Conservation (phyloP, 2,797 vertebrate species). For the Euthynnus affinis region DNA sequence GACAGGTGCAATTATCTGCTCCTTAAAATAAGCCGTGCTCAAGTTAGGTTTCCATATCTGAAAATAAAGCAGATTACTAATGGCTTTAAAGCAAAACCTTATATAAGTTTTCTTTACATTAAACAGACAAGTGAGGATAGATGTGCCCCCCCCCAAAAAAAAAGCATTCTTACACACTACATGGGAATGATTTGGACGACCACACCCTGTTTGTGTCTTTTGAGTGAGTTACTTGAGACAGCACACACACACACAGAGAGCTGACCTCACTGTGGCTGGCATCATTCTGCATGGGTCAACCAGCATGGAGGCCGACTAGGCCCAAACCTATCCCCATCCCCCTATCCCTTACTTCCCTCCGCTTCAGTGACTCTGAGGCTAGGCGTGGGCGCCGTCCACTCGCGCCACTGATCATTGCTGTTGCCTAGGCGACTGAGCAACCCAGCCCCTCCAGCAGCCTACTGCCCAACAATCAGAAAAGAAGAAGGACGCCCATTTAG, state of each 20-base stretch:
- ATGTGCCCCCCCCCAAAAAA: background rate
- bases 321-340: conserved; percentile 61
- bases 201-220: conserved; percentile 47
- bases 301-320: conserved; percentile 54
- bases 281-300: conserved; percentile 71
- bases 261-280: conserved; percentile 56
- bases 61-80: background rate
- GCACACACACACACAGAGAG: conserved; percentile 21
- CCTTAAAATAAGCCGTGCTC: background rate
- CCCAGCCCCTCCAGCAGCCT: conserved; percentile 73
- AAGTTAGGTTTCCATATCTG: background rate
- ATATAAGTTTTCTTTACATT: too few species aligned
- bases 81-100: too few species aligned
- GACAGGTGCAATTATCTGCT: background rate
- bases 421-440: conserved; percentile 73
- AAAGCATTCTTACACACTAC: background rate
- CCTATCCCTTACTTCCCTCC: conserved; percentile 53
- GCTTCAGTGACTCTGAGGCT: conserved; percentile 69
- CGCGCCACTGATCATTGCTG: conserved; percentile 77
- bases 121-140: too few species aligned
- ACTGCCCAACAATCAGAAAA: conserved; percentile 56
- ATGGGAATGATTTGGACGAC: background rate
- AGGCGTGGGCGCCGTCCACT: conserved; percentile 70
- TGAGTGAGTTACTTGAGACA: conserved; percentile 26
- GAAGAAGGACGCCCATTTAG: conserved; percentile 49